Percentiles rank a stretch among this genome's conserved stretches.
Conservation (phyloP, 2,797 vertebrate genomes). For the Enteromius anoplus region DNA sequence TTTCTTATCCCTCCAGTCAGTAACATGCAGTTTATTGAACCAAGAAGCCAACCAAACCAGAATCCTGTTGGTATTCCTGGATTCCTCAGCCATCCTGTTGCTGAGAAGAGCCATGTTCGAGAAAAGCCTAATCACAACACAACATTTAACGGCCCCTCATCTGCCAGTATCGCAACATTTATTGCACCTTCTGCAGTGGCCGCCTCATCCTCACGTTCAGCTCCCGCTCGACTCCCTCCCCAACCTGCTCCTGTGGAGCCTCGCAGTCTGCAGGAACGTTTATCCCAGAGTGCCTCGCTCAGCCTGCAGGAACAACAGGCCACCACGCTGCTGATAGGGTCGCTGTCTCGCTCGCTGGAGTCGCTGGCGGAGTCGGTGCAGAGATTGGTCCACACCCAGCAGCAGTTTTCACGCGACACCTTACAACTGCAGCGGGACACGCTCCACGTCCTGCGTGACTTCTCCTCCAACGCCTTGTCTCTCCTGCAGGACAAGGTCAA, state of each 20-base stretch:
- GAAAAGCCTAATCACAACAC: slow-evolving; percentile 46
- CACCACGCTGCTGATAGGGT: slow-evolving; percentile 71
- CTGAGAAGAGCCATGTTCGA: slow-evolving; percentile 43
- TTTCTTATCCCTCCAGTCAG: slow-evolving; percentile 33
- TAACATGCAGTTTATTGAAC: slow-evolving; percentile 17
- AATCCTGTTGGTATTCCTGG: background rate
- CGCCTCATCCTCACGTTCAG: background rate
- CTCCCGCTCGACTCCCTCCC: slow-evolving; percentile 18
- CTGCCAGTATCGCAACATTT: background rate
- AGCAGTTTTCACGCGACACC: slow-evolving; percentile 78
- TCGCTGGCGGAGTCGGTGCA: slow-evolving; percentile 75
- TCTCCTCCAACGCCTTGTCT: slow-evolving; percentile 73
- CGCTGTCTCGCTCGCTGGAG: slow-evolving; percentile 77
- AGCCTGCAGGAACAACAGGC: slow-evolving; percentile 80
- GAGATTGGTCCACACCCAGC: slow-evolving; percentile 78
- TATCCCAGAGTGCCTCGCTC: slow-evolving; percentile 71
- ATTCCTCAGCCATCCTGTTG: slow-evolving; percentile 12
- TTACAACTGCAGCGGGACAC: slow-evolving; percentile 78
- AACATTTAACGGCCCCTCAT: slow-evolving; percentile 26
- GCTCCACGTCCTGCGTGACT: slow-evolving; percentile 75
- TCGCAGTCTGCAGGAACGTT: slow-evolving; percentile 52
- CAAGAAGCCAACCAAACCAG: slow-evolving; percentile 16
- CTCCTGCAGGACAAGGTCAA: slow-evolving; percentile 75
- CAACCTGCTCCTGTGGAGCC: slow-evolving; percentile 35
- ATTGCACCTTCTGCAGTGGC: background rate